Evolutionary conservation across 1,140 invertebrate genomes (phyloP), one percentile per base, ranked within the genome.

Genomic region (Aethina tumida): DNA sequence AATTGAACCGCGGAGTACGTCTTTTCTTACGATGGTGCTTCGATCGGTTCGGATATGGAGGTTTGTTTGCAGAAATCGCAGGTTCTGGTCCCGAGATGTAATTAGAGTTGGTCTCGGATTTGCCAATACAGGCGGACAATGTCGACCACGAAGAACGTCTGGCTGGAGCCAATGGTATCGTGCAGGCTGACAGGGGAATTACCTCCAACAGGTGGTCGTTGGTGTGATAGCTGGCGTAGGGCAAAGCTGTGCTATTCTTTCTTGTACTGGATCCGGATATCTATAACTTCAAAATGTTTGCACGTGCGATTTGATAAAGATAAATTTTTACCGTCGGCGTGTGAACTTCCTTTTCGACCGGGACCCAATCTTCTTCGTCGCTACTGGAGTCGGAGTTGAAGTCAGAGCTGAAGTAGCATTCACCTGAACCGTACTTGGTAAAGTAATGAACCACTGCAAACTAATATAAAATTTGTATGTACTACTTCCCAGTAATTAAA

Each of bases 361-460:
- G 47, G 42, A 44, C 45, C 55, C 55, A 65, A 14, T 62, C 60
- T 16, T 70, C 69, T 15, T 75, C 73, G 12, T 77, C 74, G 18
- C 69, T 68, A 31, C 67, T 69, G 1, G 70, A 69, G 27, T 75
- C 71, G 7, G 69, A 69, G 39, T 70, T 74, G 7, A 75, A 55
- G 47, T 81, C 79, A 6, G 71, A 68, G 34, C 73, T 74, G 51
- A 84, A 84, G 59, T 85, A 86, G 50, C 81, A 80, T 56, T 91
- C 87, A 0, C 86, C 87, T 6, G 81, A 88, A 8, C 86, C 85
- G 45, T 86, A 81, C 61, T 91, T 92, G 3, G 87, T 92, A 60
- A 85, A 91, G 54, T 87, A 89, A 56, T 92, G 87, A 0, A 92
- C 87, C 4, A 87, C 73, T 4, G 85, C 86, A 60, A 90, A 92